Evolutionary conservation across 2,797 vertebrate genomes (phyloP).

Genomic region (Sebastes paucispinis): DNA sequence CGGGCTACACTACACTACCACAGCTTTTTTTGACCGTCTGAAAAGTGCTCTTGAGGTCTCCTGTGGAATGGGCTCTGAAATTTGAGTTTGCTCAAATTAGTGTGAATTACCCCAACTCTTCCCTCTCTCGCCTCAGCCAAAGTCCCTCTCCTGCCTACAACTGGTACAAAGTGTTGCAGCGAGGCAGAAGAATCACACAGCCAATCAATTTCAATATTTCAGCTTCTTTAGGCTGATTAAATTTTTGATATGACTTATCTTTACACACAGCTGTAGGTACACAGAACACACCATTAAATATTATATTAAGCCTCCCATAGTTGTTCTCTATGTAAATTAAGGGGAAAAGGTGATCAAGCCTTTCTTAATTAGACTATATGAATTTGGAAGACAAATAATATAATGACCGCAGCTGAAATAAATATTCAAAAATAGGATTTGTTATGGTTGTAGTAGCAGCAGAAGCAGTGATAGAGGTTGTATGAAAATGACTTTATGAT

Average conservation of each 20-base stretch:
- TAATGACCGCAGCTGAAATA: conserved; percentile 8
- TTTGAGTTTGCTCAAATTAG: conserved; percentile 73
- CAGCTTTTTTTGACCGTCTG: conserved; percentile 56
- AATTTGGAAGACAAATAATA: not conserved
- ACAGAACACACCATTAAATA: conserved; percentile 10
- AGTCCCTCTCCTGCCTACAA: conserved; percentile 35
- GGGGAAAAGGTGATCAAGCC: conserved; percentile 16
- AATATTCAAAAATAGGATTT: not conserved
- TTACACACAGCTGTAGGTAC: conserved; percentile 1
- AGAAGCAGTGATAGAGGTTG: not conserved
- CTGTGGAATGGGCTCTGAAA: conserved; percentile 67
- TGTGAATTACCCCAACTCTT: conserved; percentile 67
- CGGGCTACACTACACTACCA: conserved; percentile 58
- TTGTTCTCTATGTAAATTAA: conserved; percentile 17
- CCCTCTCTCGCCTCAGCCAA: conserved; percentile 48
- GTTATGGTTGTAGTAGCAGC: not conserved
- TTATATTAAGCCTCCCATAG: not conserved
- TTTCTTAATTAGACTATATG: conserved; percentile 5
- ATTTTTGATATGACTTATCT: conserved; percentile 16
- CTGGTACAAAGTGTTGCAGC: conserved; percentile 32
- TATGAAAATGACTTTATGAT: conserved; percentile 19
- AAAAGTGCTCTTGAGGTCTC: conserved; percentile 69
- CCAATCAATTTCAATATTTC: conserved; percentile 34
- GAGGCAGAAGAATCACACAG: conserved; percentile 30
- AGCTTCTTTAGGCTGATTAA: conserved; percentile 10